These are phyloP conservation scores for Drosophila hamatofila DNA, from an alignment of 2,888 invertebrate genomes.

Conservation along the genomic window DNA sequence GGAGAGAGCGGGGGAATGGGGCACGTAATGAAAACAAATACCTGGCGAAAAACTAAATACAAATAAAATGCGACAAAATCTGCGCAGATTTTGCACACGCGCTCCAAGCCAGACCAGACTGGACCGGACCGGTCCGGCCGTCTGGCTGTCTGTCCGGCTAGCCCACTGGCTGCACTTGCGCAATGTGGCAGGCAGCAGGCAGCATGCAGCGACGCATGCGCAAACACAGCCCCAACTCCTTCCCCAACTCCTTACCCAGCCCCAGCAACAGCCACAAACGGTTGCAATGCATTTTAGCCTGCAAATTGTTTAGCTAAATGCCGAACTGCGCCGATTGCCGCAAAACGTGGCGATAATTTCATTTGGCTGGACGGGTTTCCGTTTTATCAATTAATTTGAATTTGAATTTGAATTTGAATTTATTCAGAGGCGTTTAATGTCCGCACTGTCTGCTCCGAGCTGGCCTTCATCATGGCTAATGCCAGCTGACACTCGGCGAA, in stretches of 20 bases:
- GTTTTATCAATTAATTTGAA: constrained; percentile 79
- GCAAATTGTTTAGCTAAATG: constrained; percentile 77
- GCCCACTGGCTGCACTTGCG: constrained; percentile 66
- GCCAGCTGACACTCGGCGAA: constrained; percentile 70
- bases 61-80: constrained; percentile 76
- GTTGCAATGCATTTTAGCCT: constrained; percentile 67
- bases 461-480: constrained; percentile 69
- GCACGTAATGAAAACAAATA: constrained; percentile 59
- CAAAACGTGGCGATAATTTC: constrained; percentile 77
- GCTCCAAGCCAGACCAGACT: constrained; percentile 40
- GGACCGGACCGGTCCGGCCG: constrained; percentile 13
- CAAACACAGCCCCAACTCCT: constrained; percentile 25
- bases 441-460: constrained; percentile 46
- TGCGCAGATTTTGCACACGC: constrained; percentile 67
- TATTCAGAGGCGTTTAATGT: constrained; percentile 81
- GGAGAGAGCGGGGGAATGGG: neutral
- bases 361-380: constrained; percentile 44
- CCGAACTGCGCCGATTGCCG: constrained; percentile 66
- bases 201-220: constrained; percentile 65
- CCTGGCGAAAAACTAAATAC: constrained; percentile 13
- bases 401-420: constrained; percentile 80
- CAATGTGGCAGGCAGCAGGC: constrained; percentile 57
- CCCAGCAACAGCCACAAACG: constrained; percentile 38
- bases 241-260: neutral
- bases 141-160: constrained; percentile 46